Conservation (phyloP, 2,888 invertebrate species). For the Neria commutata region DNA sequence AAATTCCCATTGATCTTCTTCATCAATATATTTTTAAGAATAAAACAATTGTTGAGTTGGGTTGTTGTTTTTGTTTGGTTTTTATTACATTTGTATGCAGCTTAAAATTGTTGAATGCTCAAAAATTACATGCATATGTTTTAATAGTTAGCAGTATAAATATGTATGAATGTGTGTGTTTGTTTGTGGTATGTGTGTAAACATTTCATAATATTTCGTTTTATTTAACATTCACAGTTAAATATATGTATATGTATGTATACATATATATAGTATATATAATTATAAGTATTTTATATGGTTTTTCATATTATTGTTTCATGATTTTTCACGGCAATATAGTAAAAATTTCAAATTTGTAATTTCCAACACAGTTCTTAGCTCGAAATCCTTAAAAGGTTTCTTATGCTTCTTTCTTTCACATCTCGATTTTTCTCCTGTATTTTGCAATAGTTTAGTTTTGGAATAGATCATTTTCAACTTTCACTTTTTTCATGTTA, state of each 20-base stretch:
- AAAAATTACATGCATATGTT: conserved; percentile 5
- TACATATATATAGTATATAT: conserved; percentile 12
- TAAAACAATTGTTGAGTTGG: background rate
- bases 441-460: conserved; percentile 5
- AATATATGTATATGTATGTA: conserved; percentile 38
- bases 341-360: conserved; percentile 41
- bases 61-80: background rate
- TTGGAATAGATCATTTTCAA: conserved; percentile 4
- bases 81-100: background rate
- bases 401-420: conserved; percentile 22
- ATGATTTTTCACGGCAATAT: conserved; percentile 16
- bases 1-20: too few species aligned
- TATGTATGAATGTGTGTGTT: conserved; percentile 21
- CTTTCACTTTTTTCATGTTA: conserved; percentile 7
- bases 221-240: conserved; percentile 12
- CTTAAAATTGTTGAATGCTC: background rate
- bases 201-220: conserved; percentile 26
- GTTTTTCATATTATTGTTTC: conserved; percentile 33
- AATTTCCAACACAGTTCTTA: conserved; percentile 52
- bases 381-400: conserved; percentile 7
- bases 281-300: conserved; percentile 2
- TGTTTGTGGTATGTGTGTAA: conserved; percentile 12
- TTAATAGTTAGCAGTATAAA: conserved; percentile 15
- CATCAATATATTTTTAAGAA: too few species aligned
- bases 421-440: conserved; percentile 9